phyloP scores from a whole-genome alignment of 1,140 invertebrate genomes.

The Euwallacea similis region DNA sequence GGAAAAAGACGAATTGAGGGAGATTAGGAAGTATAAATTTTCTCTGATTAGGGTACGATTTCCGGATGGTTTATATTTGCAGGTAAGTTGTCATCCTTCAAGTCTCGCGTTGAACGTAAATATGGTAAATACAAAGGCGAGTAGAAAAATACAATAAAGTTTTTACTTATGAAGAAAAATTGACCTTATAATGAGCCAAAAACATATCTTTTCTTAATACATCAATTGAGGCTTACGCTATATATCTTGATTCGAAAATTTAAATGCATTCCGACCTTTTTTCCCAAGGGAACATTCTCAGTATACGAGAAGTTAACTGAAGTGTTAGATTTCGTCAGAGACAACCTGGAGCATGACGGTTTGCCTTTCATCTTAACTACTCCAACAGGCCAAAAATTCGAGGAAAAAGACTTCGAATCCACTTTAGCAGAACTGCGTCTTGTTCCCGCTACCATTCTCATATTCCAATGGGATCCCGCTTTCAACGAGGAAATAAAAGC shows the following conservation, averaged over 20 bases:
- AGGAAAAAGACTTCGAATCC: slow-evolving; percentile 64
- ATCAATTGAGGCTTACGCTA: no score
- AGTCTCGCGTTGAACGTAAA: no score
- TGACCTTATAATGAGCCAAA: no score
- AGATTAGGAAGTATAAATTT: slow-evolving; percentile 82
- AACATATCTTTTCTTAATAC: no score
- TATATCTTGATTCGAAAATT: no score
- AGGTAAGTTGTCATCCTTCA: slow-evolving; percentile 57
- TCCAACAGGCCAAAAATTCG: slow-evolving; percentile 65
- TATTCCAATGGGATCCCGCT: slow-evolving; percentile 64
- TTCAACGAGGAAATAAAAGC: slow-evolving; percentile 57
- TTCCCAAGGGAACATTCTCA: slow-evolving; percentile 75
- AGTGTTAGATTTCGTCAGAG: slow-evolving; percentile 72
- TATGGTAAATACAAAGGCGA: no score
- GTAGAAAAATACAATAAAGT: no score
- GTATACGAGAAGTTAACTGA: slow-evolving; percentile 73
- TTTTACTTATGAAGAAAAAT: no score
- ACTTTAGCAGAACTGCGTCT: slow-evolving; percentile 71
- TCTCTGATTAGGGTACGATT: slow-evolving; percentile 82
- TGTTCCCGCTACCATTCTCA: slow-evolving; percentile 74
- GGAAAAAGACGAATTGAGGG: slow-evolving; percentile 79
- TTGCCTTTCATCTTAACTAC: slow-evolving; percentile 67
- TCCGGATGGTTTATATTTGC: slow-evolving; percentile 82
- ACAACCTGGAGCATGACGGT: slow-evolving; percentile 67
- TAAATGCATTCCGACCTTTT: background rate